Conservation (phyloP, 2,888 invertebrate species). For the Cryptus armator region DNA sequence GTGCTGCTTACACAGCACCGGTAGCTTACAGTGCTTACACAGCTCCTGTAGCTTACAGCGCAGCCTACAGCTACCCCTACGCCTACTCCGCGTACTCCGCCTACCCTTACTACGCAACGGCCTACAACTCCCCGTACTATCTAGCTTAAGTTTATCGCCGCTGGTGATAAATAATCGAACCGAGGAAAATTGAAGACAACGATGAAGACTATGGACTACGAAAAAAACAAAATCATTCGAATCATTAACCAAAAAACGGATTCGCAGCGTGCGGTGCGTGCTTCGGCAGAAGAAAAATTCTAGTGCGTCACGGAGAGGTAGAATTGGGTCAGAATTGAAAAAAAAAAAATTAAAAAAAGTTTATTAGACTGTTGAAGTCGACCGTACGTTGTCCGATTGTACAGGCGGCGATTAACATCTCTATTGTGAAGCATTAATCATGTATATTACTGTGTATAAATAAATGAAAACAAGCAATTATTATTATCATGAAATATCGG, state of each 20-base stretch:
- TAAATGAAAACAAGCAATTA: slow-evolving; percentile 40
- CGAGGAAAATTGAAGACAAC: slow-evolving; percentile 35
- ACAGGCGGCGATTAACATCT: slow-evolving; percentile 45
- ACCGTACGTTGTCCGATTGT: slow-evolving; percentile 39
- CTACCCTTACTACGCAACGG: slow-evolving; percentile 78
- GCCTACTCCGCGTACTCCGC: slow-evolving; percentile 76
- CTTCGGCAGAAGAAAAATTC: background rate
- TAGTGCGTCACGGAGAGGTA: background rate
- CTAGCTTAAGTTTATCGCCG: slow-evolving; percentile 69
- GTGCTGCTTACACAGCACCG: slow-evolving; percentile 80
- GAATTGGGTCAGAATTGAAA: slow-evolving; percentile 13
- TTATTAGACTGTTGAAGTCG: background rate
- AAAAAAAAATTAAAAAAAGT: background rate
- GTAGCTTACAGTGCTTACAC: slow-evolving; percentile 79
- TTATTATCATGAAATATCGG: slow-evolving; percentile 31
- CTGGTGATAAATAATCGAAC: slow-evolving; percentile 20
- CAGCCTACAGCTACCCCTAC: slow-evolving; percentile 76
- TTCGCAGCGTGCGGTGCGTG: slow-evolving; percentile 2
- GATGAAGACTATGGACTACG: slow-evolving; percentile 16
- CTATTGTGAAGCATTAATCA: slow-evolving; percentile 35
- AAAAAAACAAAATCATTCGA: background rate
- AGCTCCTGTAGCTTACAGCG: slow-evolving; percentile 78
- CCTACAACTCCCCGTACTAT: slow-evolving; percentile 78
- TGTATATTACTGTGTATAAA: slow-evolving; percentile 61
- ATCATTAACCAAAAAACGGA: slow-evolving; percentile 18